Evolutionary conservation across 2,888 invertebrate genomes (phyloP).

Genomic region (Xylota sylvarum): DNA sequence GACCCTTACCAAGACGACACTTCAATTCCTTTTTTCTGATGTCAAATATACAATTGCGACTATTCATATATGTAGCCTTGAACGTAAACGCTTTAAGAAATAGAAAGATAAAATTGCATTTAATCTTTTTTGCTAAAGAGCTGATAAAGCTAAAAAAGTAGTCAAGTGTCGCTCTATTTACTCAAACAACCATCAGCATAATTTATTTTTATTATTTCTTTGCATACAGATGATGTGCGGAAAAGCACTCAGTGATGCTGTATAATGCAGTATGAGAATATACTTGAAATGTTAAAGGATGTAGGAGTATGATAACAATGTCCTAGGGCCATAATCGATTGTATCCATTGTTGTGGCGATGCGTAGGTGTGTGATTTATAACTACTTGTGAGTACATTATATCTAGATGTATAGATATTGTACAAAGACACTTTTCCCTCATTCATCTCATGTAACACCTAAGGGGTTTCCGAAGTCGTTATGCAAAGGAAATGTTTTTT

Average conservation of each 20-base stretch:
- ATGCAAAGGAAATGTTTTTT: background rate
- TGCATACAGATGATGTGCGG: background rate
- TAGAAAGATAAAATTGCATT: no score
- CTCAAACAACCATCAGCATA: background rate
- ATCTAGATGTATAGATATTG: background rate
- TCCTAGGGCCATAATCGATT: constrained; percentile 31
- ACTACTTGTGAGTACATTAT: background rate
- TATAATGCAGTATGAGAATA: background rate
- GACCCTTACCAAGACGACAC: no score
- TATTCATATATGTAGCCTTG: no score
- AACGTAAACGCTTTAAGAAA: no score
- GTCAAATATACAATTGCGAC: no score
- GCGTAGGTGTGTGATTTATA: background rate
- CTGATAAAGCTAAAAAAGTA: no score
- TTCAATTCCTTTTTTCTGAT: no score
- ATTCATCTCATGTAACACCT: background rate
- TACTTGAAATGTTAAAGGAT: constrained; percentile 11
- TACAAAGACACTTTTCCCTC: background rate
- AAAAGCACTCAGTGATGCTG: constrained; percentile 7
- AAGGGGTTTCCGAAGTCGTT: background rate
- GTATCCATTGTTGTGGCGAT: background rate
- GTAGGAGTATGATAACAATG: background rate
- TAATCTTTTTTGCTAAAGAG: no score
- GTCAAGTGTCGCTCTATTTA: no score
- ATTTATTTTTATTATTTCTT: background rate